Evolutionary conservation across 1,140 invertebrate genomes (phyloP).

Genomic region (Caenorhabditis brenneri): DNA sequence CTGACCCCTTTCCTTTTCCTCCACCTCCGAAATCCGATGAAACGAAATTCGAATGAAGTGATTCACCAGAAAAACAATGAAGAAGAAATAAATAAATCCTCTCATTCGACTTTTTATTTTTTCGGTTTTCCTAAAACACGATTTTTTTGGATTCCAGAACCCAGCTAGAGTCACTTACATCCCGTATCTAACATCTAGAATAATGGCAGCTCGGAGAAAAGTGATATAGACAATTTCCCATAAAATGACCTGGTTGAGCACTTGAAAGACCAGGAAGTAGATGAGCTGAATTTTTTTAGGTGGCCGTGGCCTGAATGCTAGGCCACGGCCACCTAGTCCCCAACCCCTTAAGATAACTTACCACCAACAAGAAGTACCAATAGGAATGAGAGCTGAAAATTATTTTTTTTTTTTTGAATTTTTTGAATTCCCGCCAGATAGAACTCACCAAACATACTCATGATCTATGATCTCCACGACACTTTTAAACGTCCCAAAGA

Average conservation of each 20-base stretch:
- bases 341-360: not conserved
- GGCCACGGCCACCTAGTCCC: too few relatives aligned
- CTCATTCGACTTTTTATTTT: not conserved
- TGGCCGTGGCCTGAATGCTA: too few relatives aligned
- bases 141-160: too few relatives aligned
- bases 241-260: slow-evolving; percentile 2
- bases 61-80: not conserved
- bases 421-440: not conserved
- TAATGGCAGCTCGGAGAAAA: not conserved
- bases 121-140: not conserved
- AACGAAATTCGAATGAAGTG: not conserved
- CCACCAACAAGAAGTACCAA: not conserved
- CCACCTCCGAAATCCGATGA: not conserved
- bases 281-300: not conserved
- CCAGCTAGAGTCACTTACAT: not conserved
- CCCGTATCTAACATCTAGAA: not conserved
- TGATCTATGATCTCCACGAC: not conserved
- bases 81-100: not conserved
- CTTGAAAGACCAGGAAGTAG: not conserved
- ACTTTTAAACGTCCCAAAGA: not conserved
- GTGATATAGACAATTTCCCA: slow-evolving; percentile 22
- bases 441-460: not conserved
- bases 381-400: not conserved
- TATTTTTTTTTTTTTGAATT: too few relatives aligned
- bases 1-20: not conserved